Evolutionary conservation across 2,797 vertebrate species (phyloP), one percentile per base, ranked within the genome.

Genomic region (Amblyopsis hoosieri): DNA sequence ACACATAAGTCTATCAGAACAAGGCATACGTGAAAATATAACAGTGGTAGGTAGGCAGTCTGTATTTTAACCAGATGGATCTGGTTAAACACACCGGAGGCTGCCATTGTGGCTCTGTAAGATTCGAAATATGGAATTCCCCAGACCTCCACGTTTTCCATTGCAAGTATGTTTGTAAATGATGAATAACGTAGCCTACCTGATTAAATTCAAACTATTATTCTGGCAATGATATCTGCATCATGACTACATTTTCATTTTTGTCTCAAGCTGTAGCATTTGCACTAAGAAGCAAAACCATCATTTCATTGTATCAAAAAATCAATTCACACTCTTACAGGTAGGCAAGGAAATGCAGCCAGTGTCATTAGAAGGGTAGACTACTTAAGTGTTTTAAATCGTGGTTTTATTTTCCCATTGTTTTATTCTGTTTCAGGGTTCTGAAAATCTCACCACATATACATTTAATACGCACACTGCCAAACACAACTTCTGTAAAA

Each of bases 261-360:
- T 7, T 55, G 60, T 69, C 10, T 76, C 3, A 67, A 99, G 97
- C 64, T 99, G 97, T 85, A 99, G 96, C 81, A 93, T 99, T 85
- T 99, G 98, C 82, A 95, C 89, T 69, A 99, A 95, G 92, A 99
- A 99, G 84, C 96, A 98, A 89, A 97, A 98, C 82, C 90, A 81
- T 65, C 96, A 99, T 80, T 99, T 99, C 81, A 96, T 99, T 54
- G 95, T 98, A 48, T 95, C 97, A 12, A 93, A 95, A 2, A 92
- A 85, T 0, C 74, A 77, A 10, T 99, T 99, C 85, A 97, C 89
- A 50, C 92, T 98, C 70, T 81, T 98, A 82, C 93, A 96, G 95
- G 97, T 99, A 90, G 50, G 62, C 15, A 58, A 56, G 1, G 15
- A 67, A 57, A 47, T 7, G 0, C 13, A 14, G 9, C 0, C 23